Evolutionary conservation across 2,113 vertebrate genomes (phyloP).

Genomic region (Columba janthina): DNA sequence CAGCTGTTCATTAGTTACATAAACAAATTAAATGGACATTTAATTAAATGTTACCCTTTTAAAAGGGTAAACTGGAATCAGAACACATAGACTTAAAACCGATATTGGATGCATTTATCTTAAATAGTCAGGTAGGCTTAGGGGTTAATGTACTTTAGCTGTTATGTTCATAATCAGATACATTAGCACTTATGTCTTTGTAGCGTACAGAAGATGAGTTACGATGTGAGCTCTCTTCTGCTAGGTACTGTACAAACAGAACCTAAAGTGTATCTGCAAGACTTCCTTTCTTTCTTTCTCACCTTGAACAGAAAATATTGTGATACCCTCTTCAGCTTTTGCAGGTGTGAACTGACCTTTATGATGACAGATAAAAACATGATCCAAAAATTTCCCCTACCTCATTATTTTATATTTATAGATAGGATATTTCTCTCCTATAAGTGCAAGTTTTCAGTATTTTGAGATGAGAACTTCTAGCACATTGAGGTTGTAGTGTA

Average conservation of each 20-base stretch:
- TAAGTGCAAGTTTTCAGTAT: neutral
- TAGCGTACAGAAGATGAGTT: neutral
- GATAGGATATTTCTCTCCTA: neutral
- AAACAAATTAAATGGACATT: slow-evolving; percentile 27
- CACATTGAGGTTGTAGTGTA: neutral
- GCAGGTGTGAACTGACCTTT: neutral
- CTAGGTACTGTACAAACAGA: neutral
- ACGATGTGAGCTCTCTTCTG: neutral
- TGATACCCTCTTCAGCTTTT: neutral
- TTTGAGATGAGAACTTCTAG: neutral
- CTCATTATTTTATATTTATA: neutral
- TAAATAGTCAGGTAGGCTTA: slow-evolving; percentile 18
- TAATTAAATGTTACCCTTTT: slow-evolving; percentile 22
- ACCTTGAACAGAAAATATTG: neutral
- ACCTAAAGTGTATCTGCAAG: neutral
- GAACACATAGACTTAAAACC: neutral
- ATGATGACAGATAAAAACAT: neutral
- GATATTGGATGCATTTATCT: neutral
- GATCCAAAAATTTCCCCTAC: neutral
- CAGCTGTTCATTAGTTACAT: slow-evolving; percentile 1
- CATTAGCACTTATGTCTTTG: neutral
- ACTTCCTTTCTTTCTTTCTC: neutral
- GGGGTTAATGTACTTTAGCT: neutral
- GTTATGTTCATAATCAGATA: slow-evolving; percentile 1
- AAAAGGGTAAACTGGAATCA: neutral